These are phyloP conservation scores for Cercopithecus hamlyni DNA, from an alignment of 2,797 vertebrate genomes.

Conservation along the genomic window DNA sequence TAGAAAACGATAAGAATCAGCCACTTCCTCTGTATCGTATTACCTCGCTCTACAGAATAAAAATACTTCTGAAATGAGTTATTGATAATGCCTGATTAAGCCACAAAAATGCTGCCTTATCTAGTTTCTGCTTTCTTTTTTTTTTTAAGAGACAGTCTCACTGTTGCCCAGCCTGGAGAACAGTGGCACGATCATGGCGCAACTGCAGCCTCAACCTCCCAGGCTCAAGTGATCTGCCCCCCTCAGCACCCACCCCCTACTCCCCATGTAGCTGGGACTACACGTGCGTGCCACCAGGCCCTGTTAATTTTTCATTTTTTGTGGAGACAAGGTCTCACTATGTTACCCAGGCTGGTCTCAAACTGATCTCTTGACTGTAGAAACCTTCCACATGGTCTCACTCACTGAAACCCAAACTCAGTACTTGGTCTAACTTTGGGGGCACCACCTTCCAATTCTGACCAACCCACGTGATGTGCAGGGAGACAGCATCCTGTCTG, in stretches of 20 bases:
- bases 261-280: not conserved
- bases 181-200: not conserved
- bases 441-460: not conserved
- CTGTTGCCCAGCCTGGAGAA: not conserved
- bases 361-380: not conserved
- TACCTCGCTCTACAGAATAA: not conserved
- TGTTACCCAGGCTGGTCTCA: not conserved
- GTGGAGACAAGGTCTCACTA: not conserved
- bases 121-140: not conserved
- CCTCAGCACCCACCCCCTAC: not conserved
- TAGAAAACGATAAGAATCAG: not conserved
- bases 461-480: not conserved
- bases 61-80: not conserved
- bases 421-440: not conserved
- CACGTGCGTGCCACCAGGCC: not conserved
- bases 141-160: not conserved
- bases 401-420: not conserved
- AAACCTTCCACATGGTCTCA: not conserved
- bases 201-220: not conserved
- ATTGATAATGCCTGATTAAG: not conserved
- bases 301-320: not conserved
- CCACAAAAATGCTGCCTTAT: not conserved
- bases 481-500: not conserved
- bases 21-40: not conserved
- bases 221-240: not conserved